Percentiles rank a stretch among this genome's conserved stretches.
phyloP scores from a whole-genome alignment of 2,797 vertebrate species.

The Gobionotothen gibberifrons region DNA sequence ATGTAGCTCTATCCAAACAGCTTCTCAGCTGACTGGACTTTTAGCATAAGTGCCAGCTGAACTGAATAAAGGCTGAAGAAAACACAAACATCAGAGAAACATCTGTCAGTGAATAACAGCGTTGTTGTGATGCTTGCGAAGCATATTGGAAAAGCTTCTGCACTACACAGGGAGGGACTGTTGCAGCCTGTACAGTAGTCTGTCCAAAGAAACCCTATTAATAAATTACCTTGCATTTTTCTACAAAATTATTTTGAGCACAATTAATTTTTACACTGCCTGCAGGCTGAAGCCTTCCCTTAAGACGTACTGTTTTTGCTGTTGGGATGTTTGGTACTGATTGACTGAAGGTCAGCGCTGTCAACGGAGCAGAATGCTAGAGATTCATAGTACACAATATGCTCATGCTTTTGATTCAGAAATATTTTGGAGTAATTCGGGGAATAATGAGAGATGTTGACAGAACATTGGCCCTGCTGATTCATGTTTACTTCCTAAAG shows the following conservation, averaged over 20 bases:
- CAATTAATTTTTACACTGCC: slow-evolving; percentile 5
- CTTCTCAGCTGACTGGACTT: neutral
- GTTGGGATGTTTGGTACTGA: slow-evolving; percentile 21
- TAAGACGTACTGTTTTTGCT: slow-evolving; percentile 29
- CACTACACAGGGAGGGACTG: slow-evolving; percentile 18
- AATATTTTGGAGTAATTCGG: slow-evolving; percentile 28
- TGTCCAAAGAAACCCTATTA: slow-evolving; percentile 1
- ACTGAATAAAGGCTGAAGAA: slow-evolving; percentile 22
- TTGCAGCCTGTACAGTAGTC: slow-evolving; percentile 15
- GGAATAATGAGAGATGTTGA: slow-evolving; percentile 28
- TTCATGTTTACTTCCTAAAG: slow-evolving; percentile 25
- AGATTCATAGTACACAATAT: slow-evolving; percentile 18
- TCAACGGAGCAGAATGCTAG: slow-evolving; percentile 19
- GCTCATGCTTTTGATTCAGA: slow-evolving; percentile 22
- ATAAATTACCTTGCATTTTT: slow-evolving; percentile 27
- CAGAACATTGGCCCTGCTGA: slow-evolving; percentile 31
- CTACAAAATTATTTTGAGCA: slow-evolving; percentile 2
- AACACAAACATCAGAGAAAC: slow-evolving; percentile 39
- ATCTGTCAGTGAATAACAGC: slow-evolving; percentile 46
- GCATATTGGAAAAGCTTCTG: slow-evolving; percentile 28
- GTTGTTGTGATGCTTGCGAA: slow-evolving; percentile 36
- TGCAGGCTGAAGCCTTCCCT: slow-evolving; percentile 8
- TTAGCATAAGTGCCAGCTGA: slow-evolving; percentile 18
- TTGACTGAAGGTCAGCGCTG: slow-evolving; percentile 55
- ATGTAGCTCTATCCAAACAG: neutral